Evolutionary conservation across 2,888 invertebrate genomes (phyloP).

Genomic region (Harpalus rubripes): DNA sequence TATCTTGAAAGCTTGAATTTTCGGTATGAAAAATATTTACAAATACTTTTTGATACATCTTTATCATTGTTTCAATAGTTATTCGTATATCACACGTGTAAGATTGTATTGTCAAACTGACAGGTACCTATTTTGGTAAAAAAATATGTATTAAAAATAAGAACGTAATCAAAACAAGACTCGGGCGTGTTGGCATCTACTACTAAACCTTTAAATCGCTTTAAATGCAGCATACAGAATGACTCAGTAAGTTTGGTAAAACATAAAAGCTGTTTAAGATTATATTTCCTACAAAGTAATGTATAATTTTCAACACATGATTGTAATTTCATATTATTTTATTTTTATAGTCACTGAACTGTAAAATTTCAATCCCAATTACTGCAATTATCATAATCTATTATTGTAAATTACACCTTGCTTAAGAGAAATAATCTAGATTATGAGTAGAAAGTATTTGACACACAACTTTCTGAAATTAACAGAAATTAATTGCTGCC

Average conservation of each 20-base stretch:
- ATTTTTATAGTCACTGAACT: not conserved
- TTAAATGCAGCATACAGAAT: no score
- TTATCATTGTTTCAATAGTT: not conserved
- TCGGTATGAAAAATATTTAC: not conserved
- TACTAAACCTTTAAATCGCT: no score
- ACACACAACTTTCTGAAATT: slow-evolving; percentile 20
- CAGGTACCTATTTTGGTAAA: no score
- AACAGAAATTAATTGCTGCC: not conserved
- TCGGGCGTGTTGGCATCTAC: no score
- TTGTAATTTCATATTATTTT: not conserved
- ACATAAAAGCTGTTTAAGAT: no score
- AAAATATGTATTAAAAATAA: no score
- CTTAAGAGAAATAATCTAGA: slow-evolving; percentile 39
- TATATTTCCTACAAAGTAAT: no score
- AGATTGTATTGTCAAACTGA: no score
- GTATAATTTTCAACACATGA: not conserved
- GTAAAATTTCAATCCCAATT: not conserved
- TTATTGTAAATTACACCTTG: slow-evolving; percentile 12
- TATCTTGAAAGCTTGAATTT: no score
- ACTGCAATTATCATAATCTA: not conserved
- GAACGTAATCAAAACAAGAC: no score
- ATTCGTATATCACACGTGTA: no score
- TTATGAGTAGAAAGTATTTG: slow-evolving; percentile 33
- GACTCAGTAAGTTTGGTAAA: no score
- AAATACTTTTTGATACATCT: not conserved